Percentiles rank a stretch among this genome's conserved stretches.
Evolutionary conservation across 2,113 vertebrate species (phyloP).

Genomic region (Podiceps cristatus): DNA sequence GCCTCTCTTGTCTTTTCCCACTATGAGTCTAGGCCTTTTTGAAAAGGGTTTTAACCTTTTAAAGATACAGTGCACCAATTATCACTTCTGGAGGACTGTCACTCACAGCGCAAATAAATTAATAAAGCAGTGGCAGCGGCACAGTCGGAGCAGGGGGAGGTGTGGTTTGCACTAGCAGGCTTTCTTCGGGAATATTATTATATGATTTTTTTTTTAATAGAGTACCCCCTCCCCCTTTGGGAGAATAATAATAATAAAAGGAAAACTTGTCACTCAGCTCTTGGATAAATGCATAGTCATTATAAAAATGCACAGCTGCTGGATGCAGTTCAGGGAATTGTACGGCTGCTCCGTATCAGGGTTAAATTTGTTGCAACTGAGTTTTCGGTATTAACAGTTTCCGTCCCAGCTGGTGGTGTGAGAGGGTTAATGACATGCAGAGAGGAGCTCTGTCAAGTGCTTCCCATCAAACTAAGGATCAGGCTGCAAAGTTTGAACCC

Average conservation of each 20-base stretch:
- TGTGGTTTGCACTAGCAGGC: background rate
- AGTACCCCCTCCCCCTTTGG: background rate
- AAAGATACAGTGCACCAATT: constrained; percentile 83
- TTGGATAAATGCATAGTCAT: constrained; percentile 53
- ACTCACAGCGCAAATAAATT: constrained; percentile 32
- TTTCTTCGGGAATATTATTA: background rate
- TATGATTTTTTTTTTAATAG: background rate
- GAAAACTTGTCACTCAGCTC: constrained; percentile 28
- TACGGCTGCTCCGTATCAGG: background rate
- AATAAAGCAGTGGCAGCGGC: constrained; percentile 11
- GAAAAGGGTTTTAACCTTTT: constrained; percentile 82
- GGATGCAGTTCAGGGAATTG: background rate
- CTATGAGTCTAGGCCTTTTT: constrained; percentile 78
- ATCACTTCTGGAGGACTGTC: constrained; percentile 65
- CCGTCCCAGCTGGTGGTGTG: background rate
- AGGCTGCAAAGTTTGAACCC: constrained; percentile 51
- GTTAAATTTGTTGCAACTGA: background rate
- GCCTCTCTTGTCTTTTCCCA: constrained; percentile 75
- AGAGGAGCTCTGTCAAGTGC: constrained; percentile 53
- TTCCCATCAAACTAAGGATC: constrained; percentile 37
- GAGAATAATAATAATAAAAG: constrained; percentile 4
- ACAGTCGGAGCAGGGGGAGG: background rate
- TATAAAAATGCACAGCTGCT: constrained; percentile 12
- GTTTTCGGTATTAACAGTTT: constrained; percentile 34
- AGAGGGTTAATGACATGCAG: constrained; percentile 45